These are phyloP conservation scores for Barnardius zonarius DNA, from an alignment of 2,113 vertebrate genomes.

Conservation along the genomic window DNA sequence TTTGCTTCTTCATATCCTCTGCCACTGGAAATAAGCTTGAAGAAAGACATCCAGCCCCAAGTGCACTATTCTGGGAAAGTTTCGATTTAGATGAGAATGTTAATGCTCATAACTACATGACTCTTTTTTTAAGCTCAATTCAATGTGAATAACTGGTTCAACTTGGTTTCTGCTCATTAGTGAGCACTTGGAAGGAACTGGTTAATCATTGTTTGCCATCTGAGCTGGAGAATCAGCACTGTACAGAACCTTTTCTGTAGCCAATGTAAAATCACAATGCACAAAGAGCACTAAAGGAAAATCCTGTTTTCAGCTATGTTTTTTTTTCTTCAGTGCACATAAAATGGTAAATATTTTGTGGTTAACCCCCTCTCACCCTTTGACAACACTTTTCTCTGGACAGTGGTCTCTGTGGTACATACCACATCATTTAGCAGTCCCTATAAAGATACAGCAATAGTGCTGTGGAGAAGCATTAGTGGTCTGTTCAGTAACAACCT, in stretches of 20 bases:
- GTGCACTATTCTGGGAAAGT: not conserved
- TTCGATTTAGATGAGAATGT: not conserved
- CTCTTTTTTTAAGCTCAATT: not conserved
- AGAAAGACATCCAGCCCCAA: not conserved
- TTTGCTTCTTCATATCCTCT: conserved; percentile 13
- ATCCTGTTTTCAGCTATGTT: not conserved
- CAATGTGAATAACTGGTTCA: conserved; percentile 8
- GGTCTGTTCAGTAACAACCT: not conserved
- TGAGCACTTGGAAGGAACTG: conserved; percentile 24
- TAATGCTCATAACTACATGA: not conserved
- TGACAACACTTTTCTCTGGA: not conserved
- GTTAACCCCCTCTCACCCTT: not conserved
- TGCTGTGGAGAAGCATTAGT: conserved; percentile 1
- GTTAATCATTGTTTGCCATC: conserved; percentile 52
- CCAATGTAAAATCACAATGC: not conserved
- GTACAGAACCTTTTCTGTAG: conserved; percentile 2
- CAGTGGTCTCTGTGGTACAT: conserved; percentile 27
- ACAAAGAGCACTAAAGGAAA: conserved; percentile 19
- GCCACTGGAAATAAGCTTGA: conserved; percentile 20
- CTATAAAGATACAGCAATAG: not conserved
- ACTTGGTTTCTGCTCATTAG: not conserved
- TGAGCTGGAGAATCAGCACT: conserved; percentile 3
- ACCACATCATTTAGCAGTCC: conserved; percentile 5
- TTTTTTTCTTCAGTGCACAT: not conserved
- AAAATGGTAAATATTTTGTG: conserved; percentile 12